Conservation (phyloP, 37 sponge, comb jelly and placozoan species). For the Spongilla lacustris region DNA sequence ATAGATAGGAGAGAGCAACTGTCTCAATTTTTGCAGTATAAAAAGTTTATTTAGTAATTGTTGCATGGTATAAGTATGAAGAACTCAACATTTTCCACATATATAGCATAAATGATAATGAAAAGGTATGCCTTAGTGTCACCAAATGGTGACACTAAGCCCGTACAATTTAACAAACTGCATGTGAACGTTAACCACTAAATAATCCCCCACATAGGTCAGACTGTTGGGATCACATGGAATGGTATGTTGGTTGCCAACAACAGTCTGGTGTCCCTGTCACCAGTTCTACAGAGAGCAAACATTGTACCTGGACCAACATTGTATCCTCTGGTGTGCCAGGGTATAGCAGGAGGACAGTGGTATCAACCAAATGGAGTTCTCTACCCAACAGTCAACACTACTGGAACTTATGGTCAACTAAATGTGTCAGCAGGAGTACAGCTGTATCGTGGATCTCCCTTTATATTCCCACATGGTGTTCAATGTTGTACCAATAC, state of each 20-base stretch:
- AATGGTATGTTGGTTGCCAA: background rate
- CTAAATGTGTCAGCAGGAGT: background rate
- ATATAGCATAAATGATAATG: no score
- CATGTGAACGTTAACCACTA: no score
- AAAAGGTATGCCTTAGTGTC: no score
- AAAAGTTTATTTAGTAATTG: no score
- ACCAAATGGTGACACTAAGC: no score
- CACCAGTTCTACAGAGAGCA: background rate
- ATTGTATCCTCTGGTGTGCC: background rate
- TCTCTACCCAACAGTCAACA: background rate
- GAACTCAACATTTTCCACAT: no score
- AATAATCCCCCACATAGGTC: no score
- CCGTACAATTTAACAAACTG: no score
- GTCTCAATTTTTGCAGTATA: no score
- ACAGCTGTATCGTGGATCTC: background rate
- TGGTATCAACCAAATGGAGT: background rate
- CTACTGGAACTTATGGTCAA: background rate
- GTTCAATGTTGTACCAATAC: background rate
- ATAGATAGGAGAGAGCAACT: no score
- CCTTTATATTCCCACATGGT: background rate
- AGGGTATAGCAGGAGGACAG: background rate
- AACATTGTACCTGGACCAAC: background rate
- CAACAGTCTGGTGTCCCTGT: background rate
- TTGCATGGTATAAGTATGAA: no score
- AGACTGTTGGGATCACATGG: background rate